Evolutionary conservation across 2,113 vertebrate genomes (phyloP).

Genomic region (Hypanus sabinus): DNA sequence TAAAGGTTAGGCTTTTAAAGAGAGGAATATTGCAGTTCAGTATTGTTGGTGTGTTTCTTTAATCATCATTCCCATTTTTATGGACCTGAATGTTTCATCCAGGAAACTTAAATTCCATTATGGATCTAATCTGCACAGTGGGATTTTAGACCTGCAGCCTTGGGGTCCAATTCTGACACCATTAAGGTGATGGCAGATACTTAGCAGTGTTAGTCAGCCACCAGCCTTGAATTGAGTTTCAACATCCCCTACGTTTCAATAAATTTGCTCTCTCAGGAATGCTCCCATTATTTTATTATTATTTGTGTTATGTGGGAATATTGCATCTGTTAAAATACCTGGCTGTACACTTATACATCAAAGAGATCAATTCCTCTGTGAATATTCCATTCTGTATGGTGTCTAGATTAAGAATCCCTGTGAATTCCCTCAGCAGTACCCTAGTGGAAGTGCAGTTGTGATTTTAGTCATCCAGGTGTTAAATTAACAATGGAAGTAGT

Average conservation of each 20-base stretch:
- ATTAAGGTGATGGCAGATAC: conserved; percentile 10
- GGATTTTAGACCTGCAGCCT: neutral
- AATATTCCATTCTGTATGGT: neutral
- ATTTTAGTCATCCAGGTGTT: neutral
- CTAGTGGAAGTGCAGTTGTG: neutral
- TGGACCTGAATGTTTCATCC: conserved; percentile 6
- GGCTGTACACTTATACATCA: neutral
- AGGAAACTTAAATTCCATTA: conserved; percentile 30
- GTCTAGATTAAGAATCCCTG: neutral
- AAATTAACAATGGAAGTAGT: neutral
- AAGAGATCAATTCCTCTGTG: neutral
- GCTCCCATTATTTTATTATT: neutral
- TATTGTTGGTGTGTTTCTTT: neutral
- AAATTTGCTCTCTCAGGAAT: conserved; percentile 19
- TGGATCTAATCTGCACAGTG: neutral
- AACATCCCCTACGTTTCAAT: neutral
- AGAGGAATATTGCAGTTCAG: neutral
- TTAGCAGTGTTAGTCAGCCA: neutral
- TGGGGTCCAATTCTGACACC: conserved; percentile 19
- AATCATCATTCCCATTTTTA: neutral
- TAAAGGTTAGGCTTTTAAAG: neutral
- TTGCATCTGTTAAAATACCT: conserved; percentile 14
- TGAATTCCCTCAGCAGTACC: neutral
- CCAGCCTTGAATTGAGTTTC: conserved; percentile 4
- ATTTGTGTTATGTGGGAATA: neutral